These are phyloP conservation scores for Amphiprion clarkii DNA, from an alignment of 2,797 vertebrate species.

Conservation along the genomic window DNA sequence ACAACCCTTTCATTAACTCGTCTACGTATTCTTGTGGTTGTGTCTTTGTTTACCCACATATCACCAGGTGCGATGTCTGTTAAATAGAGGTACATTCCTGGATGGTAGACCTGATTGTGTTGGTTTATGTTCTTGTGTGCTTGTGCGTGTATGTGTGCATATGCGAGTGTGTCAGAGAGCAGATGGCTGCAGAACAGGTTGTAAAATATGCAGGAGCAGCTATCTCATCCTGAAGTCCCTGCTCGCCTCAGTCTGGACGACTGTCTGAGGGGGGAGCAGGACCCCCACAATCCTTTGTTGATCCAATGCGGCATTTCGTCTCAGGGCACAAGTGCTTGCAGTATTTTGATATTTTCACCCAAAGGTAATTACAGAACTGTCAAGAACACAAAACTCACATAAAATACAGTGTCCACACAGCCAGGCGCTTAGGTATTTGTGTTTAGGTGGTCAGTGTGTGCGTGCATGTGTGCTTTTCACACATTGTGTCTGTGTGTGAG, in stretches of 20 bases:
- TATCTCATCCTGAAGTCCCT: constrained; percentile 39
- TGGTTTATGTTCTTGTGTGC: constrained; percentile 20
- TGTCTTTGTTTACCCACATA: constrained; percentile 22
- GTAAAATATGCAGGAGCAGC: constrained; percentile 74
- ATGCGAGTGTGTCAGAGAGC: constrained; percentile 47
- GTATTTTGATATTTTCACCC: constrained; percentile 37
- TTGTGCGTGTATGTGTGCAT: constrained; percentile 13
- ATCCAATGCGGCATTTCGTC: constrained; percentile 31
- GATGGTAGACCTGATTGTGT: constrained; percentile 14
- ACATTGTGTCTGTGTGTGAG: background rate
- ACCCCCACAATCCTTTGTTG: constrained; percentile 18
- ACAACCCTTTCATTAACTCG: background rate
- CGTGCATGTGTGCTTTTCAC: background rate
- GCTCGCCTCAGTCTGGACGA: constrained; percentile 45
- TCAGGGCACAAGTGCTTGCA: background rate
- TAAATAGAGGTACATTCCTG: constrained; percentile 12
- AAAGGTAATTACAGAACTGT: constrained; percentile 29
- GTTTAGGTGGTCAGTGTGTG: constrained; percentile 7
- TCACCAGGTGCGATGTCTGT: constrained; percentile 6
- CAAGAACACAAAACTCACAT: constrained; percentile 1
- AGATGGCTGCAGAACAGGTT: constrained; percentile 67
- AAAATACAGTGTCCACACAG: background rate
- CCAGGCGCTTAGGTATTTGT: constrained; percentile 3
- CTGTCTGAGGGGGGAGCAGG: constrained; percentile 39
- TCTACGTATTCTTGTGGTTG: constrained; percentile 1